Conservation (phyloP, 1,140 invertebrate genomes). For the Nephotettix cincticeps region DNA sequence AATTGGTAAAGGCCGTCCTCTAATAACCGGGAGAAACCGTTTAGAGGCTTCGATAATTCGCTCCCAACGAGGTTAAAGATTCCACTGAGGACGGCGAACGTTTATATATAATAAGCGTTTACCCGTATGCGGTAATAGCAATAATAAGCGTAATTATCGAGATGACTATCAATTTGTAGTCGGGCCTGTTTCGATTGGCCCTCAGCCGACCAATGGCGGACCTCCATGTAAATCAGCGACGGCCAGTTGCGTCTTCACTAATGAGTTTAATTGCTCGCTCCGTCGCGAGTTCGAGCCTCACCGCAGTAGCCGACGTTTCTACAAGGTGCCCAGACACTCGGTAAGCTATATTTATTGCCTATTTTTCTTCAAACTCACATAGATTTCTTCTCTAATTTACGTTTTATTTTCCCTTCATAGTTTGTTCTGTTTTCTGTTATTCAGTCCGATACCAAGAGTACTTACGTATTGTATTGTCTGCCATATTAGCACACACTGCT, state of each 20-base stretch:
- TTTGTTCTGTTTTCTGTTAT: too few relatives aligned
- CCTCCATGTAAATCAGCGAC: not conserved
- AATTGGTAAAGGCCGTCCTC: slow-evolving; percentile 2
- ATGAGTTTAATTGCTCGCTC: not conserved
- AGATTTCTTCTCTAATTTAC: too few relatives aligned
- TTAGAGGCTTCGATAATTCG: slow-evolving; percentile 1
- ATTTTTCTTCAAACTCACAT: too few relatives aligned
- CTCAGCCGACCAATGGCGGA: not conserved
- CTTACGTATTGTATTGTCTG: too few relatives aligned
- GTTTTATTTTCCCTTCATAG: too few relatives aligned
- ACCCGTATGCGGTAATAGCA: slow-evolving; percentile 18
- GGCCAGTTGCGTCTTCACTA: not conserved
- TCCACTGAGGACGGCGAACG: not conserved
- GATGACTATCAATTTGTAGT: slow-evolving; percentile 22
- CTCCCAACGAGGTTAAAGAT: slow-evolving; percentile 16
- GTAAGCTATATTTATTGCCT: too few relatives aligned
- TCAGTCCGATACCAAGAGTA: too few relatives aligned
- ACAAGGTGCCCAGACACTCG: too few relatives aligned
- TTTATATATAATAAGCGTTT: slow-evolving; percentile 22
- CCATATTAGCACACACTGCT: too few relatives aligned
- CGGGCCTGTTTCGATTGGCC: not conserved
- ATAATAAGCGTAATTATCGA: slow-evolving; percentile 19
- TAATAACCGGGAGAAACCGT: slow-evolving; percentile 9
- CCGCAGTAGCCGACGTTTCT: too few relatives aligned
- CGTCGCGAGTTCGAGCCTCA: not conserved